A percentile compares a stretch with the other conserved stretches of the same genome.
Conservation (phyloP, 2,888 invertebrate genomes). For the Chrysolina americana region DNA sequence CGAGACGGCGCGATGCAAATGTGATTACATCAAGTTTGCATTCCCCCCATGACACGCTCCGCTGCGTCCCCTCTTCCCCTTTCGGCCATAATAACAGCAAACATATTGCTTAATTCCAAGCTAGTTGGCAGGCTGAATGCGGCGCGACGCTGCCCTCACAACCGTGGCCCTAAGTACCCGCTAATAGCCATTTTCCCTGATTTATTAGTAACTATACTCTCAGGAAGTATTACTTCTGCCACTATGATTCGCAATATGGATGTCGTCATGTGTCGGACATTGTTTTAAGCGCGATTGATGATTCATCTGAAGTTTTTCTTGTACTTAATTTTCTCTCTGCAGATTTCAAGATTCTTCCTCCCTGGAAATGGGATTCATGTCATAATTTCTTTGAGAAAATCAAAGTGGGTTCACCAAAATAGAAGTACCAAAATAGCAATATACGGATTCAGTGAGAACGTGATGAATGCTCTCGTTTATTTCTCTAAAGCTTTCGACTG, state of each 20-base stretch:
- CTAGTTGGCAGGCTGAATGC: constrained; percentile 65
- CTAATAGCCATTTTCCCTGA: constrained; percentile 69
- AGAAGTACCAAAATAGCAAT: too few species aligned
- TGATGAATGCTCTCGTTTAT: too few species aligned
- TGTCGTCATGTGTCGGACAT: not conserved
- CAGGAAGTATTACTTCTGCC: constrained; percentile 63
- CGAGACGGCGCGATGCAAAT: constrained; percentile 42
- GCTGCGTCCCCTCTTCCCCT: constrained; percentile 18
- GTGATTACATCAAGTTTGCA: constrained; percentile 38
- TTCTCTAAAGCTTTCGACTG: too few species aligned
- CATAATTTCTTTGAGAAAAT: too few species aligned
- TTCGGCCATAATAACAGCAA: constrained; percentile 67
- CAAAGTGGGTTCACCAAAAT: too few species aligned
- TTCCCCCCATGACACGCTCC: constrained; percentile 33
- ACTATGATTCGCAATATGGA: constrained; percentile 52
- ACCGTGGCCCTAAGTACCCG: constrained; percentile 68
- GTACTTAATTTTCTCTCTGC: too few species aligned
- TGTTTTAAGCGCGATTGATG: not conserved
- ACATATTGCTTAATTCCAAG: constrained; percentile 71
- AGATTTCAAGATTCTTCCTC: too few species aligned
- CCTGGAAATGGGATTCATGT: too few species aligned
- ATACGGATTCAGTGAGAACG: too few species aligned
- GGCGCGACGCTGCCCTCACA: constrained; percentile 50
- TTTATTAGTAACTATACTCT: constrained; percentile 61
- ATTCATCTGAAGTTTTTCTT: not conserved